phyloP scores from a whole-genome alignment of 2,888 invertebrate species.

The Oxytorus armatus region DNA sequence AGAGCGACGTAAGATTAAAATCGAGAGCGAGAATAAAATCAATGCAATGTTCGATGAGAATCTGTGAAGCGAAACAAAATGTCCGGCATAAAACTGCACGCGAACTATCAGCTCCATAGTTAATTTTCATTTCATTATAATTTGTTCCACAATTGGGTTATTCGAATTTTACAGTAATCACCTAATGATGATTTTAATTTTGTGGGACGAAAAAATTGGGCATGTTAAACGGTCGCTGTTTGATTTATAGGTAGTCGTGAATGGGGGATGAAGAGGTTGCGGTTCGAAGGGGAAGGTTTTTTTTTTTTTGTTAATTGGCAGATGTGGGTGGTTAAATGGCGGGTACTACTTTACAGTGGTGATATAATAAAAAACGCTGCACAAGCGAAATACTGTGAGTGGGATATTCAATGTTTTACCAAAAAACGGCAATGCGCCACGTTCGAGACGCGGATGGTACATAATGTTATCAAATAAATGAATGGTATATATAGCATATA shows the following conservation, averaged over 20 bases:
- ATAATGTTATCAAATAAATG: slow-evolving; percentile 67
- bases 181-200: slow-evolving; percentile 25
- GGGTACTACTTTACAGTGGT: slow-evolving; percentile 84
- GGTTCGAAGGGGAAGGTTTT: slow-evolving; percentile 59
- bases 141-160: slow-evolving; percentile 12
- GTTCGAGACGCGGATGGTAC: slow-evolving; percentile 67
- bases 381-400: slow-evolving; percentile 84
- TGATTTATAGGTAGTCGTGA: slow-evolving; percentile 65
- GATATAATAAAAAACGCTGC: slow-evolving; percentile 83
- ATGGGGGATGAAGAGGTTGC: slow-evolving; percentile 70
- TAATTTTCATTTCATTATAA: neutral
- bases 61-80: neutral
- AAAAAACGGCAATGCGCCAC: slow-evolving; percentile 71
- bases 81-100: neutral
- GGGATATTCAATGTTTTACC: slow-evolving; percentile 81
- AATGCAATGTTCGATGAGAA: slow-evolving; percentile 13
- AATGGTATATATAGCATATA: slow-evolving; percentile 68
- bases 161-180: slow-evolving; percentile 3
- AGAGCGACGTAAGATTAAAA: neutral
- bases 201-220: neutral
- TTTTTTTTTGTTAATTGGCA: slow-evolving; percentile 47
- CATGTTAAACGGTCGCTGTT: slow-evolving; percentile 13
- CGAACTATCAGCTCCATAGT: slow-evolving; percentile 11
- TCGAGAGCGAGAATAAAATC: slow-evolving; percentile 26
- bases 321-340: slow-evolving; percentile 72